Percentiles rank a stretch among this genome's conserved stretches.
Evolutionary conservation across 2,113 vertebrate genomes (phyloP).

Genomic region (Otis tarda): DNA sequence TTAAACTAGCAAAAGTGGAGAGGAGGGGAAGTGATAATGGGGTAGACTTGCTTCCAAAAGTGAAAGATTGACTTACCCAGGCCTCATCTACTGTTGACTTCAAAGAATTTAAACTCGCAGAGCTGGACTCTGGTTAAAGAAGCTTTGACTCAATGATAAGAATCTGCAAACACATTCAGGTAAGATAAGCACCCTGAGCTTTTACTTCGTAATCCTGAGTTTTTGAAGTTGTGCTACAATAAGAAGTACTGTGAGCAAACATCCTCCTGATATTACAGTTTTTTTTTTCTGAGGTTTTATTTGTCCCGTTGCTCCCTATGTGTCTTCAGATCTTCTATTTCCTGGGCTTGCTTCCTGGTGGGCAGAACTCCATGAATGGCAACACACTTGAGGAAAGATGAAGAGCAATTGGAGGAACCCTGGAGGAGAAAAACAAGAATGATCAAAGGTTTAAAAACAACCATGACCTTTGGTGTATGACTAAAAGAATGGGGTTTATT

Average conservation of each 20-base stretch:
- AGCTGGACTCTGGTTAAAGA: neutral
- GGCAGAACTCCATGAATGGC: neutral
- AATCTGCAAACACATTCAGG: conserved; percentile 24
- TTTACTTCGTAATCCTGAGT: neutral
- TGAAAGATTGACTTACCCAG: neutral
- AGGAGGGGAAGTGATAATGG: neutral
- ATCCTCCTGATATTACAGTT: neutral
- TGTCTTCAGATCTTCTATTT: neutral
- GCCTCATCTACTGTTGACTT: neutral
- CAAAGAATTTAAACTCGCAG: neutral
- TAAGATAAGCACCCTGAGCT: conserved; percentile 17
- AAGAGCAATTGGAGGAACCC: neutral
- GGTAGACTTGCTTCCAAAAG: neutral
- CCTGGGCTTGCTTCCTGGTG: neutral
- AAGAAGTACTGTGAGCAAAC: conserved; percentile 6
- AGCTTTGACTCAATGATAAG: neutral
- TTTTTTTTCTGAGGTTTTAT: neutral
- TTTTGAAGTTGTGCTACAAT: neutral
- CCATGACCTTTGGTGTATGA: neutral
- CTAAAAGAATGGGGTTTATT: neutral
- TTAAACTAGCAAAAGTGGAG: neutral
- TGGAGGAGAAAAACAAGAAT: neutral
- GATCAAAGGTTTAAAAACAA: conserved; percentile 25
- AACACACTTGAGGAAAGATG: neutral
- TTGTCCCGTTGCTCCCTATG: neutral